These are phyloP conservation scores for Mechanitis messenoides DNA, from an alignment of 2,888 invertebrate species.

Conservation along the genomic window DNA sequence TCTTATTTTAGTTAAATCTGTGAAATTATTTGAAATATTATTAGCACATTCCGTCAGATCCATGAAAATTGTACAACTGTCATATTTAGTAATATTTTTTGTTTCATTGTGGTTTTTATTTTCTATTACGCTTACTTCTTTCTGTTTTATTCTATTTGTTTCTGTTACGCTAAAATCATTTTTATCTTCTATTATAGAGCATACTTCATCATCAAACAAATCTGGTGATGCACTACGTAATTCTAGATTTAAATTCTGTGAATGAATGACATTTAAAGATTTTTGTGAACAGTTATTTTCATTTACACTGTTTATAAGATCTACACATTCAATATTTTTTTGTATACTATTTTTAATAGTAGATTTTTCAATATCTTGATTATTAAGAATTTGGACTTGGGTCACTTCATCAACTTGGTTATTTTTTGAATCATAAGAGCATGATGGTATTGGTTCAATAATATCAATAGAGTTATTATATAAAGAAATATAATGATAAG, in stretches of 20 bases:
- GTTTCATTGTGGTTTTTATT: constrained; percentile 21
- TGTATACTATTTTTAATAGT: neutral
- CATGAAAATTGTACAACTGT: constrained; percentile 32
- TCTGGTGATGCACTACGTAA: constrained; percentile 63
- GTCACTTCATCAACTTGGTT: neutral
- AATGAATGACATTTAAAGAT: too few relatives aligned
- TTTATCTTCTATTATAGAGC: constrained; percentile 32
- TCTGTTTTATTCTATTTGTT: too few relatives aligned
- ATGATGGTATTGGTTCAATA: too few relatives aligned
- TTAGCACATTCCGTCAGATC: constrained; percentile 48
- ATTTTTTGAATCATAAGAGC: neutral
- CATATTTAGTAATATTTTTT: constrained; percentile 22
- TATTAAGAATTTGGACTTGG: neutral
- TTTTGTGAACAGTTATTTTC: too few relatives aligned
- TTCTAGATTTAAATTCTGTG: neutral
- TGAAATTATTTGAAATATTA: constrained; percentile 27
- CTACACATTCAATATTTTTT: neutral
- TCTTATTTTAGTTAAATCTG: constrained; percentile 41
- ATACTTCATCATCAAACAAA: constrained; percentile 67
- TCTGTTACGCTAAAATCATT: constrained; percentile 11
- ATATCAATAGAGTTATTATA: neutral
- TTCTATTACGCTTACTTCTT: constrained; percentile 27
- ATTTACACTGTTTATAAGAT: too few relatives aligned
- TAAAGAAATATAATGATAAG: neutral
- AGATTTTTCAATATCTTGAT: neutral